Evolutionary conservation across 2,797 vertebrate species (phyloP), one percentile per base, ranked within the genome.

Genomic region (Hydrolagus colliei): DNA sequence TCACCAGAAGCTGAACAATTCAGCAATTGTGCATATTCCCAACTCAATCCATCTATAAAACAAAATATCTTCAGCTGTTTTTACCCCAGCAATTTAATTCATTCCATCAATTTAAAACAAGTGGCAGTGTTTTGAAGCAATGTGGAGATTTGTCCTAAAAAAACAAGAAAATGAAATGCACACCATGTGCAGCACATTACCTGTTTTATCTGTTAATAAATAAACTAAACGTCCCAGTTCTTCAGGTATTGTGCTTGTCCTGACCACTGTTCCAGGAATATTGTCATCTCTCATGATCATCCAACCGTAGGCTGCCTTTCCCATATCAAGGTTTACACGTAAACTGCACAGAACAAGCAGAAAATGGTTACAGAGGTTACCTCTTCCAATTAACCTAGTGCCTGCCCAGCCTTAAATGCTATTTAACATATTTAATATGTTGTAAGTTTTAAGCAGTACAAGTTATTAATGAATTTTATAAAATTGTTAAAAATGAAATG

Each of bases 271-370:
- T 82, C 97, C 97, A 0, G 98, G 97, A 86, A 99, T 98, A 90
- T 96, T 95, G 88, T 96, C 95, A 9, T 99, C 98, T 88, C 94
- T 97, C 95, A 95, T 98, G 89, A 99, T 98, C 96, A 98, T 97
- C 97, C 97, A 99, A 75, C 96, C 97, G 14, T 98, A 98, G 0
- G 96, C 97, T 0, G 97, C 95, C 91, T 99, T 99, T 73, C 97
- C 97, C 98, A 99, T 98, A 92, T 99, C 98, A 91, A 99, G 93
- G 90, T 99, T 99, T 27, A 99, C 97, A 86, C 98, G 96, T 86
- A 99, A 91, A 90, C 98, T 99, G 90, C 82, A 52, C 32, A 86
- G 9, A 87, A 0, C 79, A 18, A 76, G 22, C 11, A 35, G 41
- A 18, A 74, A 75, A 85, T 14, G 20, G n/a, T 22, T 67, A 67